phyloP scores from a whole-genome alignment of 2,113 vertebrate genomes.

The Desmodus rotundus region DNA sequence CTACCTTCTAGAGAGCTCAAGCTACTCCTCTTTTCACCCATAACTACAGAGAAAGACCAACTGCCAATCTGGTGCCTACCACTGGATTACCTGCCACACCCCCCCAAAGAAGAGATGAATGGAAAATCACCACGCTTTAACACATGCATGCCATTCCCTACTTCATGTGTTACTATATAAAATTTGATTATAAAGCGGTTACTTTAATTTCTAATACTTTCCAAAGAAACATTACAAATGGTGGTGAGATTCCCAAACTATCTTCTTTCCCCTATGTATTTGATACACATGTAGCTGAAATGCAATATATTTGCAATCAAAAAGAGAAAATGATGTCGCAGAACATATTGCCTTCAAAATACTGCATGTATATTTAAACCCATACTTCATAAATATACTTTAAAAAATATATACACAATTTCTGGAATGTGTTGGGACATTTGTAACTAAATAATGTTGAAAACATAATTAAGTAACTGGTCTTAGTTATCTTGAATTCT shows the following conservation, averaged over 20 bases:
- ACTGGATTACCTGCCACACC: not conserved
- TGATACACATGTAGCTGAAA: not conserved
- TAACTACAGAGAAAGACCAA: not conserved
- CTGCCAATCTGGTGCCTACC: not conserved
- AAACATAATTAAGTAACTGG: not conserved
- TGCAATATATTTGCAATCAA: not conserved
- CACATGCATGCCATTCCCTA: not conserved
- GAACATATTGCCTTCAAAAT: not conserved
- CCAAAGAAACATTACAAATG: not conserved
- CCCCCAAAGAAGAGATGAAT: not conserved
- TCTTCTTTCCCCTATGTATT: not conserved
- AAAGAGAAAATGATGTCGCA: not conserved
- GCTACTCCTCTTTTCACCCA: not conserved
- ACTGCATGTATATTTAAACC: not conserved
- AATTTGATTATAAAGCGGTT: not conserved
- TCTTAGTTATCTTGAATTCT: not conserved
- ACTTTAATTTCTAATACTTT: constrained; percentile 17
- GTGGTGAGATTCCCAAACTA: not conserved
- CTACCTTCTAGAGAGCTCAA: not conserved
- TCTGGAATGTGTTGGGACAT: not conserved
- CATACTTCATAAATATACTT: not conserved
- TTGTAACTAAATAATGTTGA: not conserved
- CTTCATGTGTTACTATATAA: not conserved
- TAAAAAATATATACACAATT: not conserved
- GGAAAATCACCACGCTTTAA: not conserved